Evolutionary conservation across 2,113 vertebrate genomes (phyloP).

Genomic region (Stegostoma tigrinum): DNA sequence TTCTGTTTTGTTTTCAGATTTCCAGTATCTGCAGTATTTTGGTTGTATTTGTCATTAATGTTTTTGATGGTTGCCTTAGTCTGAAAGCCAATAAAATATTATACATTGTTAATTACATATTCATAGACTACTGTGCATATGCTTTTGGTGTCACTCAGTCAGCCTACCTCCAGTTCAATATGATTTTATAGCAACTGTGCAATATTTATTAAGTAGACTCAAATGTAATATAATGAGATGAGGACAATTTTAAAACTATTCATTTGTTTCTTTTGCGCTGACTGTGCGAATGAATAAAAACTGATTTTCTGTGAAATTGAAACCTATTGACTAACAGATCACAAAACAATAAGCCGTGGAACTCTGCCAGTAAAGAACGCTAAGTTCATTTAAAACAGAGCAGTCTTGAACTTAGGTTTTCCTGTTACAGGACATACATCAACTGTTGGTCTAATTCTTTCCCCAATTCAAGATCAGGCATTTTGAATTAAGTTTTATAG

Average conservation of each 20-base stretch:
- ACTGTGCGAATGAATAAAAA: too few species aligned
- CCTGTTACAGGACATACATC: not conserved
- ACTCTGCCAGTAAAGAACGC: not conserved
- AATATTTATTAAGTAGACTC: not conserved
- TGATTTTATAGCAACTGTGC: not conserved
- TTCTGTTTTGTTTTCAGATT: too few species aligned
- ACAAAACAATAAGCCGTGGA: not conserved
- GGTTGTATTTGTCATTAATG: too few species aligned
- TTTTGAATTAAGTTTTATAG: not conserved
- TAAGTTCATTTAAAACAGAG: not conserved
- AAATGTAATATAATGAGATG: not conserved
- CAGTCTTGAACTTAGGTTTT: not conserved
- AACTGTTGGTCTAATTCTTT: not conserved
- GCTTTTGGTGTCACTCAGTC: not conserved
- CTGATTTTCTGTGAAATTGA: too few species aligned
- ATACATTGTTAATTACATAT: not conserved
- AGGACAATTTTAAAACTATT: not conserved
- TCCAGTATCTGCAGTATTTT: too few species aligned
- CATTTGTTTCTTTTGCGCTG: not conserved
- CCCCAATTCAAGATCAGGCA: not conserved
- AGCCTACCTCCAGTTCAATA: not conserved
- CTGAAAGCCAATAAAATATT: not conserved
- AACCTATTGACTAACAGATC: not conserved
- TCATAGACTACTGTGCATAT: not conserved
- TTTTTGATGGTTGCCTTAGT: not conserved